Evolutionary conservation across 2,113 vertebrate genomes (phyloP), one percentile per base, ranked within the genome.

Genomic region (Tupaia chinensis): DNA sequence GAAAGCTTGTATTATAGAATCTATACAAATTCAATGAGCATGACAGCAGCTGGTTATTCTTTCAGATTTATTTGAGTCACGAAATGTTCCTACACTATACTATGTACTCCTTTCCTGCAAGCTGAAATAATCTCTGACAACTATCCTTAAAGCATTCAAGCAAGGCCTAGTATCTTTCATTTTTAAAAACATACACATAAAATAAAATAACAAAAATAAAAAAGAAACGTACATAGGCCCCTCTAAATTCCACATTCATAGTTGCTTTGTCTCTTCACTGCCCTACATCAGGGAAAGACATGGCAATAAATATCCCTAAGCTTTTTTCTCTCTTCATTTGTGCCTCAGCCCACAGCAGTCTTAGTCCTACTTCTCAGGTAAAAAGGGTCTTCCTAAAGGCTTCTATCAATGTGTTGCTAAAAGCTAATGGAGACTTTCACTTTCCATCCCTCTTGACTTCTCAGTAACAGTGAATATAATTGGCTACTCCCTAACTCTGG

Each of bases 1-100:
- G 70, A 95, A 95, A 54, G 10, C 25, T 32, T 54, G 68, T 76
- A 63, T 78, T 92, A 74, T 32, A 79, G 53, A 88, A 88, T 65
- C 19, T 3, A 11, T 20, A 74, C 15, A 94, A 86, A 97, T 68
- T 91, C 60, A 92, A 29, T 80, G n/a, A 80, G 14, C 23, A 85
- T 76, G 44, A 66, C 16, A 32, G 34, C 32, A 66, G 17, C 68
- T 27, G 23, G 5, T 58, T 80, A 84, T 72, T 92, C 84, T 63
- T 95, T 63, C 34, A 91, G 63, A 83, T 29, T 81, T 88, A 69
- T 81, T 56, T 65, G 53, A 95, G 60, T 54, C 13, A 22, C 27
- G 90, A 87, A 81, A 63, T 34, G 8, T 69, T 89, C 29, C 79
- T 83, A 29, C 7, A 13, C 15, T 83, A 16, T 9, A 10, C 22